Percentiles rank a stretch among this genome's conserved stretches.
Conservation (phyloP, 2,797 vertebrate species). For the Acropternis orthonyx region DNA sequence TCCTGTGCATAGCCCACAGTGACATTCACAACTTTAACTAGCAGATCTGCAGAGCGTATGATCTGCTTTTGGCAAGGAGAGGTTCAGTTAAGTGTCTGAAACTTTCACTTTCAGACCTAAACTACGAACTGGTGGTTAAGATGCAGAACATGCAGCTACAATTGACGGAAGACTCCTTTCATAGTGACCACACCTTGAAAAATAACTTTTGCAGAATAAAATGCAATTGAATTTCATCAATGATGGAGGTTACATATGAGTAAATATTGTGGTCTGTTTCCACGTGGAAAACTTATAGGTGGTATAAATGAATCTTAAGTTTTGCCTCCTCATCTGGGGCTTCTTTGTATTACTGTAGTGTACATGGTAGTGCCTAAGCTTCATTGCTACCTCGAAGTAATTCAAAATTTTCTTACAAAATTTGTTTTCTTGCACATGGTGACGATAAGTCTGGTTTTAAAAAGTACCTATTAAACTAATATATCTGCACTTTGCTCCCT, state of each 20-base stretch:
- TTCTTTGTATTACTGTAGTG: neutral
- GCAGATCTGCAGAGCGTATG: neutral
- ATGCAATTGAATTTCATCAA: neutral
- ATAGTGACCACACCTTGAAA: neutral
- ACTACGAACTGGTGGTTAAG: neutral
- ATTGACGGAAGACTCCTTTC: neutral
- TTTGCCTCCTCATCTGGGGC: neutral
- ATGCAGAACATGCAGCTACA: neutral
- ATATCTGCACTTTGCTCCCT: neutral
- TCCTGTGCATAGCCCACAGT: neutral
- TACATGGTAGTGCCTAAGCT: neutral
- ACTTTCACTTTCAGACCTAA: neutral
- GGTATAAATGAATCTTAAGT: neutral
- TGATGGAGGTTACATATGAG: neutral
- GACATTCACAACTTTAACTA: neutral
- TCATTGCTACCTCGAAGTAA: neutral
- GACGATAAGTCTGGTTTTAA: neutral
- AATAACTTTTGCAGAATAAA: neutral
- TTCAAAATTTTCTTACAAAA: neutral
- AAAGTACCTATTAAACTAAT: neutral
- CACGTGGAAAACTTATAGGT: accelerated
- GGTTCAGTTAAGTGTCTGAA: neutral
- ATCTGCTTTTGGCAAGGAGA: neutral
- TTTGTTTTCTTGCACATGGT: accelerated
- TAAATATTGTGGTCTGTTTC: neutral